These are phyloP conservation scores for Tetragonula carbonaria DNA, from an alignment of 2,888 invertebrate species.

Conservation along the genomic window DNA sequence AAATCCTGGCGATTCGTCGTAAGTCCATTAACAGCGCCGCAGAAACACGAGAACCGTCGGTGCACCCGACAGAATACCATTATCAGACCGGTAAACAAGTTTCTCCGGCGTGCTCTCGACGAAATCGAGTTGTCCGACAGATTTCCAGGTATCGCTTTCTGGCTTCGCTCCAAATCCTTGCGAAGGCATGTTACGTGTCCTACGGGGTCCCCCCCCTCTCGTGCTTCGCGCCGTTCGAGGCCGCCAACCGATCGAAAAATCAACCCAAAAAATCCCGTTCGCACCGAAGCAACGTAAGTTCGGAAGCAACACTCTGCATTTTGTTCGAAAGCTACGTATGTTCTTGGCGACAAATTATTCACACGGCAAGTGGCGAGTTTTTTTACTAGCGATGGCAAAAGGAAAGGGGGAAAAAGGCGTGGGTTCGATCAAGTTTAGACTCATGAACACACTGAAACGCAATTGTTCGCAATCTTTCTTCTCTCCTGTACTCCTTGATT, in stretches of 20 bases:
- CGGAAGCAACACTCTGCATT: no score
- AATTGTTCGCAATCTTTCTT: no score
- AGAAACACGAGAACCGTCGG: conserved; percentile 66
- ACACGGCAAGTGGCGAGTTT: no score
- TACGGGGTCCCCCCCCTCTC: no score
- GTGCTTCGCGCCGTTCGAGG: background rate
- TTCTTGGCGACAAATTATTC: no score
- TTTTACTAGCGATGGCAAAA: no score
- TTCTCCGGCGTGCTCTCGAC: conserved; percentile 62
- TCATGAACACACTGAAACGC: no score
- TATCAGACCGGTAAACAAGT: conserved; percentile 72
- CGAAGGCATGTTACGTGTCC: background rate
- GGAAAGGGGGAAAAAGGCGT: no score
- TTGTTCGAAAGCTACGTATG: no score
- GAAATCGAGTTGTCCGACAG: conserved; percentile 72
- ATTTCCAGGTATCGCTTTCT: conserved; percentile 72
- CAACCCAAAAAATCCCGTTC: background rate
- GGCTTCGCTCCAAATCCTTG: conserved; percentile 68
- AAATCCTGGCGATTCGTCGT: conserved; percentile 73
- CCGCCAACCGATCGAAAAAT: conserved; percentile 28
- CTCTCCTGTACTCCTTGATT: no score
- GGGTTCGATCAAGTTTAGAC: no score
- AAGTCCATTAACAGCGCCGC: conserved; percentile 72
- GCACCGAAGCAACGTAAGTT: no score
- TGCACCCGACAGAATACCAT: conserved; percentile 68